Evolutionary conservation across 2,888 invertebrate species (phyloP).

Genomic region (Agrotis segetum): DNA sequence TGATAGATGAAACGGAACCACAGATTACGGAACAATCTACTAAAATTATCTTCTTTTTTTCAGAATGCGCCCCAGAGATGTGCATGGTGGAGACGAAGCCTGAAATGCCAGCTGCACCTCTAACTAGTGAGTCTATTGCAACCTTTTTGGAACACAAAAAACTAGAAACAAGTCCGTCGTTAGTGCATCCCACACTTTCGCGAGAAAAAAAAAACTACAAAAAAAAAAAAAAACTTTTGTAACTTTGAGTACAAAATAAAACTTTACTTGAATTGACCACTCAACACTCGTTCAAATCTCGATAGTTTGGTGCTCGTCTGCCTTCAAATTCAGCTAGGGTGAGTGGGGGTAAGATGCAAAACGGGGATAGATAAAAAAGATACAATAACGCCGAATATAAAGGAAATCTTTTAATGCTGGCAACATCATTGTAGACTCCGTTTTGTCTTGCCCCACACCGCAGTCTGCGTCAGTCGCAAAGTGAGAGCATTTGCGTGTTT

Average conservation of each 20-base stretch:
- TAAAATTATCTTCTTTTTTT: constrained; percentile 60
- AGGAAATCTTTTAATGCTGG: too few relatives aligned
- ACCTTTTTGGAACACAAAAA: constrained; percentile 11
- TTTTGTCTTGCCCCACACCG: too few relatives aligned
- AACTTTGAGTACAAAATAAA: constrained; percentile 25
- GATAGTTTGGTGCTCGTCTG: constrained; percentile 5
- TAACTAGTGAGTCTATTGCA: constrained; percentile 78
- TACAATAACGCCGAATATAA: too few relatives aligned
- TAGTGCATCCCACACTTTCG: constrained; percentile 7
- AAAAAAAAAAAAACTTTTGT: too few relatives aligned
- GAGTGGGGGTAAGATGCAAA: too few relatives aligned
- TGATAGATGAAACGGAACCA: constrained; percentile 1
- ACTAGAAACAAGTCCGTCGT: background rate
- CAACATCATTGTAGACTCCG: too few relatives aligned
- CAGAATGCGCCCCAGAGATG: constrained; percentile 81
- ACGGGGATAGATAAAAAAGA: too few relatives aligned
- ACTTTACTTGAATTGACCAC: constrained; percentile 43
- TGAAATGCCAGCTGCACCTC: constrained; percentile 73
- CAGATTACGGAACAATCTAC: background rate
- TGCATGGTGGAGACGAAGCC: constrained; percentile 77
- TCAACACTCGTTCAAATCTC: constrained; percentile 28
- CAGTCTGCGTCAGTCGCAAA: too few relatives aligned
- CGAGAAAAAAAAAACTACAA: too few relatives aligned
- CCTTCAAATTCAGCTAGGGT: background rate
- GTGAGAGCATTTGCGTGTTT: too few relatives aligned